These are phyloP conservation scores for Setipinna tenuifilis DNA, from an alignment of 2,797 vertebrate genomes.

Conservation along the genomic window DNA sequence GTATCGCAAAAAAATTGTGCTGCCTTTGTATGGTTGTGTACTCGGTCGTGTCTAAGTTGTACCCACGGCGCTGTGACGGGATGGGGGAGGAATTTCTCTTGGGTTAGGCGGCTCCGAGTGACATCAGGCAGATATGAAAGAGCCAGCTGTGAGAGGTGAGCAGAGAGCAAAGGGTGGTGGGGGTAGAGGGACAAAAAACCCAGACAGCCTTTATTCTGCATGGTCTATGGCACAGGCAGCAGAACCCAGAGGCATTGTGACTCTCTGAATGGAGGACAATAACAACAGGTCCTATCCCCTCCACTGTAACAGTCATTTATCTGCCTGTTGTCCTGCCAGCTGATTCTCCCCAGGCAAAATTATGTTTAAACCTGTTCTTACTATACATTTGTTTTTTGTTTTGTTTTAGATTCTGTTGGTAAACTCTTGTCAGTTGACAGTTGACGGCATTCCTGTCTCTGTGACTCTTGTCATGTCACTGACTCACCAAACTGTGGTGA, in stretches of 20 bases:
- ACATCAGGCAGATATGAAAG: conserved; percentile 44
- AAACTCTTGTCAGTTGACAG: too few relatives aligned
- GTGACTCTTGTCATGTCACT: not conserved
- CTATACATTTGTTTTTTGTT: not conserved
- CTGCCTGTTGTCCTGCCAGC: conserved; percentile 22
- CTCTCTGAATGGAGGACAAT: conserved; percentile 44
- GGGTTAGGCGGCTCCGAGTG: conserved; percentile 19
- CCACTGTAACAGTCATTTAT: conserved; percentile 29
- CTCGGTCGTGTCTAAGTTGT: conserved; percentile 22
- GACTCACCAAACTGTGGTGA: not conserved
- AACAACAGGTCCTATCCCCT: conserved; percentile 38
- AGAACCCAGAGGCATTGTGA: conserved; percentile 45
- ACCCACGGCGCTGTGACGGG: conserved; percentile 34
- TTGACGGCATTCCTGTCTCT: not conserved
- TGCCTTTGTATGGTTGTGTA: not conserved
- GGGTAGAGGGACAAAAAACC: not conserved
- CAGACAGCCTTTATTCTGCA: conserved; percentile 38
- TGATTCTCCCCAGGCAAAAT: not conserved
- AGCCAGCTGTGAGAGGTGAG: conserved; percentile 44
- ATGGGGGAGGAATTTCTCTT: conserved; percentile 41
- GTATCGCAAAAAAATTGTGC: not conserved
- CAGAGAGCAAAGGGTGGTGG: conserved; percentile 28
- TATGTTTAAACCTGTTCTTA: not conserved
- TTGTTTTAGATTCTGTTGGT: too few relatives aligned
- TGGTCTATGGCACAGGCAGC: conserved; percentile 28